Evolutionary conservation across 2,113 vertebrate species (phyloP).

Genomic region (Cnemophilus loriae): DNA sequence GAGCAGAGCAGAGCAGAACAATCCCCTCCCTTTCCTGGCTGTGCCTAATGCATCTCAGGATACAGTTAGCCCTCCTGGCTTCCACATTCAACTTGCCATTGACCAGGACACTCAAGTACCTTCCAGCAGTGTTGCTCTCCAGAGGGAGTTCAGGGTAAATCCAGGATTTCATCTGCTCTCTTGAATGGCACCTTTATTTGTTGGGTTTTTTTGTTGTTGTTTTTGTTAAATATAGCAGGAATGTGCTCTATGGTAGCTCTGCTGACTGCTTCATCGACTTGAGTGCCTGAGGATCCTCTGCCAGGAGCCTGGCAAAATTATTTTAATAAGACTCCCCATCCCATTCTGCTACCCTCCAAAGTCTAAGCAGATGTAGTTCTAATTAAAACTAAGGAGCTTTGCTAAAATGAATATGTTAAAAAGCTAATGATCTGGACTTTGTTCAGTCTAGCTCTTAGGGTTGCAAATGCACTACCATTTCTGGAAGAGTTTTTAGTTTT

Average conservation of each 20-base stretch:
- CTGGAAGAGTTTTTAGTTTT: background rate
- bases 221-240: background rate
- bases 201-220: accelerated
- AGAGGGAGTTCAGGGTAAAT: background rate
- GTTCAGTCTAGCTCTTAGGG: background rate
- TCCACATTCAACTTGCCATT: background rate
- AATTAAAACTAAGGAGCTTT: conserved; percentile 29
- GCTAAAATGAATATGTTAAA: background rate
- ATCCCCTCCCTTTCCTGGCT: accelerated
- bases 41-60: background rate
- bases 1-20: background rate
- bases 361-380: background rate
- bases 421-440: background rate
- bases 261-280: background rate
- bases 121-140: background rate
- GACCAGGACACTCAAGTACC: too few relatives aligned
- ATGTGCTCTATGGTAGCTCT: background rate
- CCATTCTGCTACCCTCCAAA: accelerated
- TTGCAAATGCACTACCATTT: background rate
- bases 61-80: accelerated
- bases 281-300: background rate
- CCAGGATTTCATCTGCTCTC: background rate
- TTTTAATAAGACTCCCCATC: background rate
- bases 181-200: background rate
- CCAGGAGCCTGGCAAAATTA: background rate